Conservation (phyloP, 2,113 vertebrate genomes). For the Suricata suricatta region DNA sequence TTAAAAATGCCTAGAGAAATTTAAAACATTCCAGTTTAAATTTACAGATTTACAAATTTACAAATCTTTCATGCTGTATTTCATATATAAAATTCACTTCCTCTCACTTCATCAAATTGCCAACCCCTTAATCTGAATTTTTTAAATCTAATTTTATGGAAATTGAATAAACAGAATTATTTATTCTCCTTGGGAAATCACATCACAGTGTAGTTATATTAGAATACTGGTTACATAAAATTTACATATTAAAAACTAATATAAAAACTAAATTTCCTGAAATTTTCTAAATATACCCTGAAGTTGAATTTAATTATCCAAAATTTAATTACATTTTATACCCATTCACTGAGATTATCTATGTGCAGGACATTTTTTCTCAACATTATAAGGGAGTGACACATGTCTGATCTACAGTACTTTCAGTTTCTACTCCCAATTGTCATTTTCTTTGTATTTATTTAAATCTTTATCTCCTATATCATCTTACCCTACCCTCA, state of each 20-base stretch:
- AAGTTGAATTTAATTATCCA: background rate
- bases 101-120: constrained; percentile 76
- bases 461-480: background rate
- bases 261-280: constrained; percentile 11
- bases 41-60: constrained; percentile 55
- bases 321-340: background rate
- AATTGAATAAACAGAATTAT: constrained; percentile 77
- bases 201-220: constrained; percentile 76
- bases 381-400: background rate
- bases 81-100: constrained; percentile 69
- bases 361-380: background rate
- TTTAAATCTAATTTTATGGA: constrained; percentile 62
- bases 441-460: background rate
- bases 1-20: background rate
- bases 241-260: constrained; percentile 29
- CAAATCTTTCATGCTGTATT: constrained; percentile 69
- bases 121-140: constrained; percentile 70
- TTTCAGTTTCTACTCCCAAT: background rate
- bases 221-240: constrained; percentile 42
- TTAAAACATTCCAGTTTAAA: constrained; percentile 66
- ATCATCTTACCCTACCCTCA: background rate
- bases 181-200: constrained; percentile 75
- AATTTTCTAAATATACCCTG: too few relatives aligned
- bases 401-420: background rate
- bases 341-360: background rate